A percentile compares a stretch with the other conserved stretches of the same genome.
These are phyloP conservation scores for Lucilia sericata DNA, from an alignment of 1,140 invertebrate genomes.

Conservation along the genomic window DNA sequence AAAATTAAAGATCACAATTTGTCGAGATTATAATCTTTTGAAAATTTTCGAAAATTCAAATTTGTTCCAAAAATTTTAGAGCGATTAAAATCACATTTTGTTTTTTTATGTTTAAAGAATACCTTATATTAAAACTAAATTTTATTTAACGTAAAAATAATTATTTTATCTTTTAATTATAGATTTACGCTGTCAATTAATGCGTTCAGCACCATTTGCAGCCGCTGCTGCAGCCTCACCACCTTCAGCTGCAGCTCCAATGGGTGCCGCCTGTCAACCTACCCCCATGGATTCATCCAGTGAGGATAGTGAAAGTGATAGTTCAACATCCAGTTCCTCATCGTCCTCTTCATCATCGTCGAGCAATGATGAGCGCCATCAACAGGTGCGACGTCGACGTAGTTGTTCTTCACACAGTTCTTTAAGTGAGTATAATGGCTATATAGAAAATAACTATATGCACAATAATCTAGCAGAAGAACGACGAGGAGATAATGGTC, in stretches of 20 bases:
- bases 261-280: constrained; percentile 56
- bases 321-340: constrained; percentile 61
- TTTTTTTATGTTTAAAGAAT: no score
- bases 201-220: constrained; percentile 59
- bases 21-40: no score
- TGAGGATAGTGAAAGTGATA: constrained; percentile 66
- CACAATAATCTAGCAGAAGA: constrained; percentile 35
- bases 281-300: constrained; percentile 65
- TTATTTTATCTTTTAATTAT: constrained; percentile 18
- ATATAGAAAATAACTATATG: constrained; percentile 45
- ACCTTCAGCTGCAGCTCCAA: constrained; percentile 61
- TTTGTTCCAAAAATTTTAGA: no score
- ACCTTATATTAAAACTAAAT: no score
- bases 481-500: not conserved
- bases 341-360: constrained; percentile 55
- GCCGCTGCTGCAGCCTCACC: constrained; percentile 61
- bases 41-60: no score
- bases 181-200: constrained; percentile 62
- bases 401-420: constrained; percentile 47
- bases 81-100: no score
- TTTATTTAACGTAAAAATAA: no score
- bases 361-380: not conserved
- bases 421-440: constrained; percentile 47
- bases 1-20: no score
- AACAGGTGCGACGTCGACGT: constrained; percentile 25